Base-by-base conservation (phyloP, 2,797 vertebrate genomes). In the Lophura swinhoii region DNA sequence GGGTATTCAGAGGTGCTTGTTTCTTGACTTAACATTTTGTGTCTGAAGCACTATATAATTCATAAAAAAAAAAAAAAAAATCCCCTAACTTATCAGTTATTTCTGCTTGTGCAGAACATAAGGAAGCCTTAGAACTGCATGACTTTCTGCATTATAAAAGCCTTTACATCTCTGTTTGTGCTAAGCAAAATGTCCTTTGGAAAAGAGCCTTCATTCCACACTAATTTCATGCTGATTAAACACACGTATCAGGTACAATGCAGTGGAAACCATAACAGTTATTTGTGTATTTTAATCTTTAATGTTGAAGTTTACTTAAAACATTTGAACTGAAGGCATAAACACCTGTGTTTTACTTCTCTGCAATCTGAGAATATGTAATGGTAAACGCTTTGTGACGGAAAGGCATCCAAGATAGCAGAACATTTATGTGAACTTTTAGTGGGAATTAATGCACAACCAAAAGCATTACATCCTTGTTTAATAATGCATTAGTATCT, bases 51-150 rank as follows among this genome's bases (percentile, higher is more conserved):
- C 39, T 70, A 64, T 10, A 60, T 85, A 23, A 49, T 43, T 48
- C 10, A 28, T 17, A 3, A 43, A 43, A 43, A 43, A 43, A 43
- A 43, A 43, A 43, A 16, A 43, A 41, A 41, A 20, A 37, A 71
- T 22, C 10, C 18, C 49, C 58, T 43, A 23, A 55, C 3, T 39
- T 67, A 39, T 1, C 31, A 17, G 31, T 51, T 35, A 49, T 44
- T 73, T 82, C 28, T 68, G 7, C 56, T 68, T 2, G 0, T 28
- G 31, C 26, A 53, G 49, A 53, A 46, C n/a, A 4, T 29, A 37
- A 56, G 37, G 53, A 35, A 39, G 28, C 10, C n/a, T 77, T 37
- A 14, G 22, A 59, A 59, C 18, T 0, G 1, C 0, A 0, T 43
- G 22, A 35, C 15, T 41, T 73, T 63, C 28, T 63, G 66, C 37